Evolutionary conservation across 2,888 invertebrate genomes (phyloP), one percentile per base, ranked within the genome.

Genomic region (Scaptomyza cyrtandrae): DNA sequence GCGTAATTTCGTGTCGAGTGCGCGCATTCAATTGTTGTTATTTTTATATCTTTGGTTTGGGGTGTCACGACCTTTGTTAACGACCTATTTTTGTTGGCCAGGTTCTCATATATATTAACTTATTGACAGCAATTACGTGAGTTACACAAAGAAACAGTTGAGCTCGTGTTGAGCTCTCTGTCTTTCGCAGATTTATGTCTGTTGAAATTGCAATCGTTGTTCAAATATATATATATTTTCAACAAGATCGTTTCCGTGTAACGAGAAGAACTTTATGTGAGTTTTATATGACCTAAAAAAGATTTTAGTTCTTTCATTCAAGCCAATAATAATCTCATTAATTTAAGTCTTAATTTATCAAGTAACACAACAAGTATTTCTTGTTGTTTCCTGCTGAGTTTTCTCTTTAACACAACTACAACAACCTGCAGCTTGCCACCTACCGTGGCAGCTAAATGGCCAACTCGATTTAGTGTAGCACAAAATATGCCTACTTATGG

Each of bases 401-500:
- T 37, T 6, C 0, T 41, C 13, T 19, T 35, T 16, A 31, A 31
- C 10, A 1, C 3, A 0, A 13, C 9, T 13, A 29, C 1, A 24
- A 27, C 37, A 46, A 57, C 63, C 56, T 71, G 71, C 54, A 45
- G 27, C 29, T 14, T 52, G 55, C 56, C 43, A 49, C n/a, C 27
- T 55, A 27, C 14, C 27, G 24, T 59, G 55, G 70, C 45, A 19
- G 19, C 2, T 19, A 19, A 19, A 19, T 19, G 19, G 19, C 19
- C 54, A 53, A 16, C 56, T 45, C 43, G 60, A 75, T 71, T 75
- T 58, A 52, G 67, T 52, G 39, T 14, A 63, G 37, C 63, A 56
- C 59, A 73, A 84, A 86, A 71, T 80, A 72, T 81, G 81, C 73
- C 80, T 78, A 82, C 86, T 85, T 86, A 80, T 76, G 80, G 74